These are phyloP conservation scores for Syrista parreyssii DNA, from an alignment of 2,888 invertebrate species.

Conservation along the genomic window DNA sequence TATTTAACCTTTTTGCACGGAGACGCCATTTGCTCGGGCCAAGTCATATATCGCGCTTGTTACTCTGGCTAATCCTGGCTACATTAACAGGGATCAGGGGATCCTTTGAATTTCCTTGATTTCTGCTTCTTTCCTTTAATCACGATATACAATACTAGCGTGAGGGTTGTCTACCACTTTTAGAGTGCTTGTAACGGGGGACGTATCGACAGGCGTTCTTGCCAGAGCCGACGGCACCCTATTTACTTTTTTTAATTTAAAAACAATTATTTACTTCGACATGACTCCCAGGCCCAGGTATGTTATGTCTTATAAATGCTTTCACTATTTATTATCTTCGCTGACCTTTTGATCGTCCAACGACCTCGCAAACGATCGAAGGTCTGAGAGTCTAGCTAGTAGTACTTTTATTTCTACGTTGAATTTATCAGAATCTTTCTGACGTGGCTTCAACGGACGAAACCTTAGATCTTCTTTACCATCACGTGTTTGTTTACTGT, in stretches of 20 bases:
- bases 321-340: background rate
- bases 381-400: too few relatives aligned
- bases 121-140: background rate
- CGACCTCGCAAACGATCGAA: too few relatives aligned
- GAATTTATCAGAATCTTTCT: background rate
- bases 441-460: too few relatives aligned
- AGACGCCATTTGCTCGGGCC: background rate
- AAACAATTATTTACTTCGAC: background rate
- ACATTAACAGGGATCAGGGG: background rate
- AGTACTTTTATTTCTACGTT: too few relatives aligned
- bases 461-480: too few relatives aligned
- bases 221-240: too few relatives aligned
- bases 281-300: background rate
- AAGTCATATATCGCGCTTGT: background rate
- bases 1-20: conserved; percentile 23
- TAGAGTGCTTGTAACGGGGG: too few relatives aligned
- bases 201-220: too few relatives aligned
- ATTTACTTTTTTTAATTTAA: too few relatives aligned
- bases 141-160: too few relatives aligned
- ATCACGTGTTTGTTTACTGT: too few relatives aligned
- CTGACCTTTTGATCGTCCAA: background rate
- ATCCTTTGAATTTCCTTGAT: background rate
- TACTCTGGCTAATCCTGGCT: background rate
- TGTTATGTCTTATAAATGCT: background rate
- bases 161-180: too few relatives aligned